phyloP scores from a whole-genome alignment of 2,888 invertebrate genomes.

The Drosophila ezoana region DNA sequence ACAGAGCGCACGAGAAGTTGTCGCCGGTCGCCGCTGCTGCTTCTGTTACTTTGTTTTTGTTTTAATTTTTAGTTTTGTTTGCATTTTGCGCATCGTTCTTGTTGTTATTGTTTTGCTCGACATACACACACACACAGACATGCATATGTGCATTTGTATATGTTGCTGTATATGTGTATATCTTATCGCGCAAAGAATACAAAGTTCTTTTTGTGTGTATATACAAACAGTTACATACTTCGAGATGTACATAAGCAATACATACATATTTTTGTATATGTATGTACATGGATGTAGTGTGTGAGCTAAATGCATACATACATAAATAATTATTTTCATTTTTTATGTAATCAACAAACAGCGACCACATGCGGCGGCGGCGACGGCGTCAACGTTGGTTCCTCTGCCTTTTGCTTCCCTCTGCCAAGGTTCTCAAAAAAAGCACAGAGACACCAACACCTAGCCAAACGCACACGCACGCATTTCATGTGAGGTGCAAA shows the following conservation, averaged over 20 bases:
- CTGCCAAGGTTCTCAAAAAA: slow-evolving; percentile 64
- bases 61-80: slow-evolving; percentile 54
- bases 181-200: slow-evolving; percentile 51
- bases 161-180: slow-evolving; percentile 25
- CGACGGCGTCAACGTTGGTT: slow-evolving; percentile 8
- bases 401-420: slow-evolving; percentile 46
- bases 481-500: slow-evolving; percentile 57
- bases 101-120: slow-evolving; percentile 36
- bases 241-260: slow-evolving; percentile 17
- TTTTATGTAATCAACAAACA: slow-evolving; percentile 78
- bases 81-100: slow-evolving; percentile 70
- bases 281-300: slow-evolving; percentile 1
- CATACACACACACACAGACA: slow-evolving; percentile 12
- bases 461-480: slow-evolving; percentile 18
- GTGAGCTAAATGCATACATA: slow-evolving; percentile 45
- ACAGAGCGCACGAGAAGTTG: slow-evolving; percentile 32
- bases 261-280: slow-evolving; percentile 17
- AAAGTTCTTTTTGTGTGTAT: slow-evolving; percentile 24
- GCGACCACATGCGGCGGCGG: slow-evolving; percentile 59
- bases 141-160: slow-evolving; percentile 4
- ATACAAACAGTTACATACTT: neutral
- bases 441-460: slow-evolving; percentile 31
- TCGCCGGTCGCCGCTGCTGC: slow-evolving; percentile 35
- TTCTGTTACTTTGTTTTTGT: slow-evolving; percentile 3
- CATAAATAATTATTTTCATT: slow-evolving; percentile 62